Percentiles rank a stretch among this genome's conserved stretches.
Conservation (phyloP, 1,140 invertebrate species). For the Kradibia gibbosae region DNA sequence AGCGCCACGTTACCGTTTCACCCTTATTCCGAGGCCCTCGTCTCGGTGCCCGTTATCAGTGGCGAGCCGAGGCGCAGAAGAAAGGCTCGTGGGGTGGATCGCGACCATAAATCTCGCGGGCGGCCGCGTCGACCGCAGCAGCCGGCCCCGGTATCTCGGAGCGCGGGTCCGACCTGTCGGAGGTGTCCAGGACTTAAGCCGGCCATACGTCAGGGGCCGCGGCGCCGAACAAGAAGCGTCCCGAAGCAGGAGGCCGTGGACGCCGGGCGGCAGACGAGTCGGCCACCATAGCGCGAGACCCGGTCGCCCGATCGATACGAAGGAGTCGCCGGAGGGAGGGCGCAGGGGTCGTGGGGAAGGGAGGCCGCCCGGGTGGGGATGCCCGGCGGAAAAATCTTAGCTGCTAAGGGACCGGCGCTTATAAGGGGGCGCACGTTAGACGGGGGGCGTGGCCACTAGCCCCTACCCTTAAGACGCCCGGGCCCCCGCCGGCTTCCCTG, state of each 20-base stretch:
- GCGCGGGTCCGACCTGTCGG: not conserved
- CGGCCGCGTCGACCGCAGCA: not conserved
- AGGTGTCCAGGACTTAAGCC: slow-evolving; percentile 38
- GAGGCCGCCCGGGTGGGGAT: slow-evolving; percentile 34
- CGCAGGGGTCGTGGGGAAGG: slow-evolving; percentile 59
- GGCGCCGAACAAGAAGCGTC: slow-evolving; percentile 20
- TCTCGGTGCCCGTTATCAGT: not conserved
- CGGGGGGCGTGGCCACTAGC: slow-evolving; percentile 69
- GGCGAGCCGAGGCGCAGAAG: slow-evolving; percentile 8
- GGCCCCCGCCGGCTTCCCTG: no score
- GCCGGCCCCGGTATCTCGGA: not conserved
- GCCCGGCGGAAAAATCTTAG: slow-evolving; percentile 68
- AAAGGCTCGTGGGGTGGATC: slow-evolving; percentile 36
- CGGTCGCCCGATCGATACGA: slow-evolving; percentile 59
- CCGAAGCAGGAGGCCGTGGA: not conserved
- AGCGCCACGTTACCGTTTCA: not conserved
- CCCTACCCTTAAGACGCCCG: not conserved
- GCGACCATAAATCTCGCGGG: slow-evolving; percentile 46
- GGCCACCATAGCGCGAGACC: slow-evolving; percentile 42
- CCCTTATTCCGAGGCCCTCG: no score
- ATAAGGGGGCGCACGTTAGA: slow-evolving; percentile 69
- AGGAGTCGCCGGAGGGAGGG: slow-evolving; percentile 69
- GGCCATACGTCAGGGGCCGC: slow-evolving; percentile 41
- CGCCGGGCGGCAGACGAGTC: not conserved
- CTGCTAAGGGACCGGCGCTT: slow-evolving; percentile 56